phyloP scores from a whole-genome alignment of 2,888 invertebrate species.

The Mechanitis messenoides region DNA sequence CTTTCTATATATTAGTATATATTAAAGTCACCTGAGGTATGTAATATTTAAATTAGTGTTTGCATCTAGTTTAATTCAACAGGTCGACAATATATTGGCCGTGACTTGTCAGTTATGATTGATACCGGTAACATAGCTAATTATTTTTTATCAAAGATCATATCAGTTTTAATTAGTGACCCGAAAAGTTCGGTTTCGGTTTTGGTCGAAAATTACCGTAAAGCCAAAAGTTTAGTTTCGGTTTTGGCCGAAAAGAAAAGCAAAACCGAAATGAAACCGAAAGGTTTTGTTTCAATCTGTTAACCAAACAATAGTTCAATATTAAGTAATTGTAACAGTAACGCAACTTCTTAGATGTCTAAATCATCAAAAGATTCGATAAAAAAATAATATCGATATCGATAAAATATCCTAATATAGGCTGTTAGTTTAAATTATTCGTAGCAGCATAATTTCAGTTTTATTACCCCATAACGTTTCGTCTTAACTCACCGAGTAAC shows the following conservation, averaged over 20 bases:
- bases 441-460: neutral
- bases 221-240: no score
- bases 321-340: no score
- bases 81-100: conserved; percentile 15
- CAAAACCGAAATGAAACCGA: no score
- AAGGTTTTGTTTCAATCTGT: no score
- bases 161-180: neutral
- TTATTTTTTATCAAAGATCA: neutral
- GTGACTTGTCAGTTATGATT: conserved; percentile 12
- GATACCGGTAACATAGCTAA: conserved; percentile 14
- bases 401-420: neutral
- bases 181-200: neutral
- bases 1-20: no score
- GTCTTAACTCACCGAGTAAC: neutral
- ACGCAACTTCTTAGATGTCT: no score
- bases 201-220: no score
- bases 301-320: no score
- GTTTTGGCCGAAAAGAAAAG: no score
- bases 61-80: conserved; percentile 17
- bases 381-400: neutral
- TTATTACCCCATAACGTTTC: neutral
- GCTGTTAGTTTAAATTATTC: neutral
- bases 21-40: neutral
- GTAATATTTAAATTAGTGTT: neutral
- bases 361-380: no score